Base-by-base conservation (phyloP, 1,140 invertebrate species). In the Atta colombica region DNA sequence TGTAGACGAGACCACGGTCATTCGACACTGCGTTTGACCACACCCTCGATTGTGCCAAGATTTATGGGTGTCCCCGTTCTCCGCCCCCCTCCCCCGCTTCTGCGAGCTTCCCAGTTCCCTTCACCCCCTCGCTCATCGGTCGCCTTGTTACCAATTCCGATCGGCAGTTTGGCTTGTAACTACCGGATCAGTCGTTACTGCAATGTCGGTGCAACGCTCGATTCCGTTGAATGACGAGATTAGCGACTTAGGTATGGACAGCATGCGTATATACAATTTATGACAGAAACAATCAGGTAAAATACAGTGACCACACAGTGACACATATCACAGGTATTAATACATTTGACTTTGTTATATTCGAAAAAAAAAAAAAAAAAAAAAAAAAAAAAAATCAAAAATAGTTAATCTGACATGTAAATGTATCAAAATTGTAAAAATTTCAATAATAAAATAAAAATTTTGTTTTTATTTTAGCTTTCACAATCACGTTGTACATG, bases 1-100 rank as follows among this genome's bases (percentile, higher is more conserved):
- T 93, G 93, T 92, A 92, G 93, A 94, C 91, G 92, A 92, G 92
- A 91, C 91, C 90, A 91, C 78, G 94, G 93, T 93, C 92, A 94
- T 92, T 93, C 91, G 93, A 92, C 92, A 93, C 93, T 93, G 94
- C 93, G 92, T 93, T 94, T 93, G 94, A 94, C 94, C 94, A 94
- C 94, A 94, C 94, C 94, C 94, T 93, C 93, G 93, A 92, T 92
- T 88, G 88, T 89, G 88, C 89, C 92, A 93, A 94, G 94, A 94
- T 94, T 94, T 94, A 94, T 94, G 87, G 90, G 66, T 72, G 84
- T 58, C 53, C 21, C 84, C 81, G 63, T 78, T 49, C 21, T 81
- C 84, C 72, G 58, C 53, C 89, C 85, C 86, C 31, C 31, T 5
- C 31, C 5, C 31, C 5, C 75, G 74, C 88, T 91, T 75, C 81